phyloP scores from a whole-genome alignment of 92 coral and sea anemone genomes.

The Paramuricea clavata region DNA sequence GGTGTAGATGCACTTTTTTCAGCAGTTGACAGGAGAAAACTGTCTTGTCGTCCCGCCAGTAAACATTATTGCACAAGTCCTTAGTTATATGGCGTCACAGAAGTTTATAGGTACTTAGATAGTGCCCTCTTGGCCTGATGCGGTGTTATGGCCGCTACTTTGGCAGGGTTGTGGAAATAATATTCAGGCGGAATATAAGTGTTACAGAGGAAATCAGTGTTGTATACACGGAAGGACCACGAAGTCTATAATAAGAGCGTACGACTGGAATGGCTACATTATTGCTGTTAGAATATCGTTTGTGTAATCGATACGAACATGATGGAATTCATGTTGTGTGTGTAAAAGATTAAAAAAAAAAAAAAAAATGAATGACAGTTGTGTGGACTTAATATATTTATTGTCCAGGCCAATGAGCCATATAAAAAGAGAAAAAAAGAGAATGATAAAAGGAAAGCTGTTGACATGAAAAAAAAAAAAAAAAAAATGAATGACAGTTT shows the following conservation, averaged over 20 bases:
- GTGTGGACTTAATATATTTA: not conserved
- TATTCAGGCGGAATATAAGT: not conserved
- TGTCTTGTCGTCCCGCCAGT: slow-evolving; percentile 42
- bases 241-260: slow-evolving; percentile 23
- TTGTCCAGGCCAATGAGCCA: not conserved
- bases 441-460: too few relatives aligned
- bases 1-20: slow-evolving; percentile 55
- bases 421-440: too few relatives aligned
- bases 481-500: too few relatives aligned
- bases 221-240: slow-evolving; percentile 43
- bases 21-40: slow-evolving; percentile 40
- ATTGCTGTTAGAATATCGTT: slow-evolving; percentile 19
- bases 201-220: slow-evolving; percentile 27
- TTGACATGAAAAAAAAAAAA: too few relatives aligned
- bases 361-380: not conserved
- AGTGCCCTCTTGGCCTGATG: slow-evolving; percentile 45
- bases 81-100: not conserved
- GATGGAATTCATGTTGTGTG: not conserved
- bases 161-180: slow-evolving; percentile 15
- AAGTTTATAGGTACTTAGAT: slow-evolving; percentile 16
- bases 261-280: not conserved
- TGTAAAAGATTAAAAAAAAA: not conserved
- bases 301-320: not conserved
- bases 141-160: slow-evolving; percentile 37
- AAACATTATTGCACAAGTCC: slow-evolving; percentile 14